phyloP scores from a whole-genome alignment of 2,888 invertebrate genomes.

The Agrochola macilenta region DNA sequence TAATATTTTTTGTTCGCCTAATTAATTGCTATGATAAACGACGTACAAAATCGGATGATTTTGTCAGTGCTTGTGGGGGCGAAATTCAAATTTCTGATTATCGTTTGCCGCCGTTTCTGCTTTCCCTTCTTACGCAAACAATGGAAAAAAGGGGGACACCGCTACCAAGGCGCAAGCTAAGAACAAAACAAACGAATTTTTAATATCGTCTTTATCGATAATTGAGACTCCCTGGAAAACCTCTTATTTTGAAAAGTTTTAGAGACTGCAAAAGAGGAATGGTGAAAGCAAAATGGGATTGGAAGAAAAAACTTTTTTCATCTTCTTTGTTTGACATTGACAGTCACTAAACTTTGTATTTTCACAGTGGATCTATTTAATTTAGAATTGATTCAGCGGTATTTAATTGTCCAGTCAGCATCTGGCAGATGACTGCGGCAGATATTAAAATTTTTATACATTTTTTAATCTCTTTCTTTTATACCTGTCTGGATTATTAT shows the following conservation, averaged over 20 bases:
- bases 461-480: conserved; percentile 48
- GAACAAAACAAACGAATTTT: conserved; percentile 91
- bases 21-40: conserved; percentile 88
- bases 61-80: conserved; percentile 84
- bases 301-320: conserved; percentile 90
- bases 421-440: conserved; percentile 82
- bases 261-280: conserved; percentile 89
- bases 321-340: conserved; percentile 91
- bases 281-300: conserved; percentile 88
- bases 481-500: conserved; percentile 56
- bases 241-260: conserved; percentile 90
- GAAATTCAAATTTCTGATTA: conserved; percentile 90
- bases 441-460: conserved; percentile 79
- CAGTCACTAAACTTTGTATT: conserved; percentile 89
- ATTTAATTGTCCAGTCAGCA: conserved; percentile 83
- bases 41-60: conserved; percentile 87
- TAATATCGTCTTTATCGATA: conserved; percentile 91
- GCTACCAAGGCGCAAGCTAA: conserved; percentile 85
- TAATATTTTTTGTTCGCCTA: conserved; percentile 84
- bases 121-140: conserved; percentile 88
- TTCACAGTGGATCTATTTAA: conserved; percentile 89
- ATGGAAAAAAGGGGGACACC: conserved; percentile 88
- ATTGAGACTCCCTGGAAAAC: conserved; percentile 90
- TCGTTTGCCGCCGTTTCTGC: conserved; percentile 85
- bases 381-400: conserved; percentile 85